Conservation (phyloP, 2,888 invertebrate species). For the Drosophila falleni region DNA sequence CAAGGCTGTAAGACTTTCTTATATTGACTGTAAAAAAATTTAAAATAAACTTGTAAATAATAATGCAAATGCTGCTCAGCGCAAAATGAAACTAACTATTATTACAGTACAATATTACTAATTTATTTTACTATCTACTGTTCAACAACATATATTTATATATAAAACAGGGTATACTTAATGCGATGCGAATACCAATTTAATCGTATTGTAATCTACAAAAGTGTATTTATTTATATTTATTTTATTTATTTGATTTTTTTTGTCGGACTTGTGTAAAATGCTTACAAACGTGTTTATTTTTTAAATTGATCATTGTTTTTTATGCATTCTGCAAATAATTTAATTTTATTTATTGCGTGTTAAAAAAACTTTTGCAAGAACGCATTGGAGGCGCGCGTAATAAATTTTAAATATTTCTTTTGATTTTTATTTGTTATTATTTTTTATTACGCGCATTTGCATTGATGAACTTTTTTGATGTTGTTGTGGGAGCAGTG, state of each 20-base stretch:
- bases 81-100: too few species aligned
- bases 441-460: conserved; percentile 51
- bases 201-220: conserved; percentile 65
- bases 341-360: conserved; percentile 79
- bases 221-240: conserved; percentile 60
- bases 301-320: conserved; percentile 72
- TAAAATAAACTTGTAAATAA: background rate
- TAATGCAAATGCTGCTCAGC: too few species aligned
- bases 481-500: background rate
- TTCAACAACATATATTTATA: background rate
- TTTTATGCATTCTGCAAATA: conserved; percentile 63
- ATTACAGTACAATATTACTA: too few species aligned
- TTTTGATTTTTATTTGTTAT: conserved; percentile 7
- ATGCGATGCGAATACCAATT: conserved; percentile 32
- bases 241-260: conserved; percentile 44
- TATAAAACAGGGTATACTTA: background rate
- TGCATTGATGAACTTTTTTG: conserved; percentile 53
- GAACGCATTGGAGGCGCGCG: conserved; percentile 31
- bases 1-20: too few species aligned
- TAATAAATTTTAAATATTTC: conserved; percentile 73
- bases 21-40: background rate
- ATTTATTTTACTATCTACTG: background rate
- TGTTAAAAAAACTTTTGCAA: conserved; percentile 23
- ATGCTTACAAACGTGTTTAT: conserved; percentile 71
- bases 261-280: conserved; percentile 41